Evolutionary conservation across 2,888 invertebrate genomes (phyloP).

Genomic region (Temnothorax rugatulus): DNA sequence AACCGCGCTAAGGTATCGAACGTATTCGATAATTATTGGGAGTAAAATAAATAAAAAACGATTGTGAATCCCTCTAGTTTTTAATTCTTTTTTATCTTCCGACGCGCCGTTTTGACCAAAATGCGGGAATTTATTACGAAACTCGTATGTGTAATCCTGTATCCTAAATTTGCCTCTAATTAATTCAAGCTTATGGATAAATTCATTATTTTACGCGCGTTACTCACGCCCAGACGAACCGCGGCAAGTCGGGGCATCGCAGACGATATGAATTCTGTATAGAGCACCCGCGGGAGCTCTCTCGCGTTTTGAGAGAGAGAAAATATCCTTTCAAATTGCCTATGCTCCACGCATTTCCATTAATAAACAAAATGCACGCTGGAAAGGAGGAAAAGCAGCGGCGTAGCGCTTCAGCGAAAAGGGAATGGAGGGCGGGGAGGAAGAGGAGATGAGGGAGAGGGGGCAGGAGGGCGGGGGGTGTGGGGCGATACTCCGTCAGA

Average conservation of each 20-base stretch:
- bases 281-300: slow-evolving; percentile 46
- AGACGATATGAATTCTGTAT: slow-evolving; percentile 50
- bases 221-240: slow-evolving; percentile 37
- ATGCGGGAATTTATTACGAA: background rate
- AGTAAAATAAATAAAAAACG: background rate
- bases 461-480: background rate
- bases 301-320: slow-evolving; percentile 49
- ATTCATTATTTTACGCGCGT: slow-evolving; percentile 47
- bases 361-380: slow-evolving; percentile 55
- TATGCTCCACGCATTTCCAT: slow-evolving; percentile 56
- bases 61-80: background rate
- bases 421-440: background rate
- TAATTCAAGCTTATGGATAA: slow-evolving; percentile 45
- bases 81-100: background rate
- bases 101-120: background rate
- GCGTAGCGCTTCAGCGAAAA: slow-evolving; percentile 30
- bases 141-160: background rate
- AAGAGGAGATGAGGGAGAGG: background rate
- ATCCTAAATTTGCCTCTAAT: slow-evolving; percentile 9
- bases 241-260: slow-evolving; percentile 12
- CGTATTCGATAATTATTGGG: background rate
- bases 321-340: slow-evolving; percentile 54
- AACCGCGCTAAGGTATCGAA: background rate
- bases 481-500: slow-evolving; percentile 23
- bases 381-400: slow-evolving; percentile 39